Evolutionary conservation across 35 echinoderm and acorn worm genomes (phyloP).

Genomic region (Heliocidaris erythrogramma): DNA sequence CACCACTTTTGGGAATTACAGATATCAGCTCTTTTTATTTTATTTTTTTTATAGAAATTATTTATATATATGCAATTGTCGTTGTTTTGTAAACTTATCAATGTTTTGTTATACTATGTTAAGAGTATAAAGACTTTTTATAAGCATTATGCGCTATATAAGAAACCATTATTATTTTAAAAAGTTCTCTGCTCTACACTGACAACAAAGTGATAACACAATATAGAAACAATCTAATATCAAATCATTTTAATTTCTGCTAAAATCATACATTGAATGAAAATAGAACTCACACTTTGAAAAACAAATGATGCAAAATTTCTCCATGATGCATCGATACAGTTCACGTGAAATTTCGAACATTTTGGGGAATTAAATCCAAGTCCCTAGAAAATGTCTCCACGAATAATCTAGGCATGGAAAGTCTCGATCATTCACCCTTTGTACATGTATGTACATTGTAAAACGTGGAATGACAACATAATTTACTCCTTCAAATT

Average conservation of each 20-base stretch:
- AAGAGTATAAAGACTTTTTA: no score
- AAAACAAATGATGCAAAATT: background rate
- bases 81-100: no score
- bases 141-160: no score
- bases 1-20: no score
- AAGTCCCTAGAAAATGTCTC: background rate
- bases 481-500: background rate
- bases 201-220: background rate
- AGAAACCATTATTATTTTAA: no score
- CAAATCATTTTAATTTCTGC: background rate
- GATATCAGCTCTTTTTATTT: no score
- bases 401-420: background rate
- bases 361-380: background rate
- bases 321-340: background rate
- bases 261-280: background rate
- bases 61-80: no score
- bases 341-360: background rate
- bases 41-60: no score
- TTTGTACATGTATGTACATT: background rate
- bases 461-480: background rate
- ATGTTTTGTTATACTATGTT: no score
- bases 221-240: background rate
- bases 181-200: no score
- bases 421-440: background rate
- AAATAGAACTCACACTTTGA: slow-evolving; percentile 12